These are phyloP conservation scores for Halichoerus grypus DNA, from an alignment of 2,113 vertebrate genomes.

Conservation along the genomic window DNA sequence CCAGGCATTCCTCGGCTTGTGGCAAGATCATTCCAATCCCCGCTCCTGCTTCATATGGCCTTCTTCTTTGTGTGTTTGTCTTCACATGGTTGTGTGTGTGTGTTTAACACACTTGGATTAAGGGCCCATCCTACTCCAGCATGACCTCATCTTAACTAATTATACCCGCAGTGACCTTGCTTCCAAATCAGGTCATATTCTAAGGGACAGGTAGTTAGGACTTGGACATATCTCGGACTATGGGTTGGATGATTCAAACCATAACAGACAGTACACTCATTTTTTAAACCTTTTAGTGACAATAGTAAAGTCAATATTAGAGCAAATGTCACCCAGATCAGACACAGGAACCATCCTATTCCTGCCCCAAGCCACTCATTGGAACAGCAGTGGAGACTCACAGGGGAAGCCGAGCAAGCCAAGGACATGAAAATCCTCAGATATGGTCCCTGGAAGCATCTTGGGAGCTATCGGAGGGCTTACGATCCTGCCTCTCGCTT, in stretches of 20 bases:
- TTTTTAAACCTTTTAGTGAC: background rate
- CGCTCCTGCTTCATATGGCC: background rate
- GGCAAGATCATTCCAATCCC: background rate
- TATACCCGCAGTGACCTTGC: background rate
- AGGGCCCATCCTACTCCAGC: background rate
- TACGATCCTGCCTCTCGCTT: fast-evolving
- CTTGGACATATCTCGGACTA: background rate
- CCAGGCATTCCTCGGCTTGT: background rate
- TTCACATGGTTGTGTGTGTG: background rate
- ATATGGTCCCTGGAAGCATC: background rate
- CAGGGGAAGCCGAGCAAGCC: background rate
- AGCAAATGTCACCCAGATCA: background rate
- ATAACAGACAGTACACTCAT: too few species aligned
- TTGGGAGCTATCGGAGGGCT: background rate
- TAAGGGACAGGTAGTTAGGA: background rate
- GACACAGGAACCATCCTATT: background rate
- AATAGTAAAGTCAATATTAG: background rate
- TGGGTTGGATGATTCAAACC: background rate
- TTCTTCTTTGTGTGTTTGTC: background rate
- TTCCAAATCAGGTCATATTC: background rate
- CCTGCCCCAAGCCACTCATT: background rate
- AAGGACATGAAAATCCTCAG: fast-evolving
- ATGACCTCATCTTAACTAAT: background rate
- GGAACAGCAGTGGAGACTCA: fast-evolving
- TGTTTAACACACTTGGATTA: background rate